Conservation (phyloP, 2,888 invertebrate genomes). For the Drosophila cracens region DNA sequence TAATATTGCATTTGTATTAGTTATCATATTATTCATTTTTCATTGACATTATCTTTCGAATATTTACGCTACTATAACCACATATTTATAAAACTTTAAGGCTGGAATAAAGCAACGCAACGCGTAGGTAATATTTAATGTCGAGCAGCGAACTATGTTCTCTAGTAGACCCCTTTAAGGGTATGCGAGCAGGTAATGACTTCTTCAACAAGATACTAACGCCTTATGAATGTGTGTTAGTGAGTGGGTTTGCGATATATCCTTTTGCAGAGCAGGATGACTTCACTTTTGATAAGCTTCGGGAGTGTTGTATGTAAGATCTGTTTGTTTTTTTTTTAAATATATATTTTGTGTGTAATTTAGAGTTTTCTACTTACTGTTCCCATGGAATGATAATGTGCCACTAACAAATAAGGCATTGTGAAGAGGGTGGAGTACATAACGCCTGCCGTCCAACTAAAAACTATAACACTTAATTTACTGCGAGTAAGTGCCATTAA, state of each 20-base stretch:
- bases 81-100: no score
- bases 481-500: constrained; percentile 92
- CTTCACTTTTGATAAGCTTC: not conserved
- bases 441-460: constrained; percentile 97
- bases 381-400: constrained; percentile 96
- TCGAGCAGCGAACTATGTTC: not conserved
- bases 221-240: not conserved
- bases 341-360: not conserved
- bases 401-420: constrained; percentile 97
- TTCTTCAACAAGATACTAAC: not conserved
- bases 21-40: no score
- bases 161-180: not conserved
- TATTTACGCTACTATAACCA: no score
- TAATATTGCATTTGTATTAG: no score
- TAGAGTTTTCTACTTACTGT: constrained; percentile 87
- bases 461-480: constrained; percentile 92
- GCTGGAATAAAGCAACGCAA: no score
- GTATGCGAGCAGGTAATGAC: not conserved
- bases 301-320: not conserved
- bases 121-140: no score
- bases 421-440: constrained; percentile 99
- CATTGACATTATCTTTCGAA: no score
- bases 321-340: not conserved
- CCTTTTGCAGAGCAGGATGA: not conserved
- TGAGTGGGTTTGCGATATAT: not conserved